These are phyloP conservation scores for Sebastes diaconus DNA, from an alignment of 2,797 vertebrate genomes.

Conservation along the genomic window DNA sequence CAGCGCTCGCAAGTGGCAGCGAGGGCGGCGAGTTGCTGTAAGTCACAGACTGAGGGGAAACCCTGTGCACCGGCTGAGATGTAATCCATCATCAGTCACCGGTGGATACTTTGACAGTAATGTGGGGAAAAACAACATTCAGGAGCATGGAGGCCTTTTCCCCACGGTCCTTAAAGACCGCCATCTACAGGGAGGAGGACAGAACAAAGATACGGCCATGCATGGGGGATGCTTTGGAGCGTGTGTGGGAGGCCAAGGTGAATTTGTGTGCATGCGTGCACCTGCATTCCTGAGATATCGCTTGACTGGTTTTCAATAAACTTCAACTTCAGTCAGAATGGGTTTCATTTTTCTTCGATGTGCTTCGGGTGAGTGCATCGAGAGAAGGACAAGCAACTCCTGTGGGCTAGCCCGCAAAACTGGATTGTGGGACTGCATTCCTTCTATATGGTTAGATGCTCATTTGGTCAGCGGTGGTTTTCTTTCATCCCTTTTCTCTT, in stretches of 20 bases:
- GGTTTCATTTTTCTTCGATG: slow-evolving; percentile 33
- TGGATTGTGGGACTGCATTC: not conserved
- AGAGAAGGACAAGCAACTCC: slow-evolving; percentile 20
- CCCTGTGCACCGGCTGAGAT: slow-evolving; percentile 33
- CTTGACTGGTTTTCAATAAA: slow-evolving; percentile 50
- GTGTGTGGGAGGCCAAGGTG: not conserved
- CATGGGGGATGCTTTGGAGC: not conserved
- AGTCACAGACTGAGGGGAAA: slow-evolving; percentile 57
- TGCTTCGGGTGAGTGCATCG: slow-evolving; percentile 18
- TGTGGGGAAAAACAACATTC: slow-evolving; percentile 68
- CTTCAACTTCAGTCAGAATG: slow-evolving; percentile 11
- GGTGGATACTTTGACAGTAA: slow-evolving; percentile 66
- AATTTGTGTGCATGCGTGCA: slow-evolving; percentile 15
- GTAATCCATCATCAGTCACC: slow-evolving; percentile 77
- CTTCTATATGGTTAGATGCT: not conserved
- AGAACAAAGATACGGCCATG: slow-evolving; percentile 11
- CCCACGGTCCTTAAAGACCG: not conserved
- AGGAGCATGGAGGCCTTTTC: slow-evolving; percentile 42
- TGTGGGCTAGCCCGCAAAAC: slow-evolving; percentile 8
- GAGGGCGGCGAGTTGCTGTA: slow-evolving; percentile 38
- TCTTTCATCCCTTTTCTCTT: slow-evolving; percentile 11
- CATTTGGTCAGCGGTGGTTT: not conserved
- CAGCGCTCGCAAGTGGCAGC: slow-evolving; percentile 42
- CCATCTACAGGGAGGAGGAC: slow-evolving; percentile 38
- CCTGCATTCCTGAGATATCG: slow-evolving; percentile 14